Evolutionary conservation across 2,888 invertebrate species (phyloP), one percentile per base, ranked within the genome.

Genomic region (Pandemis corylana): DNA sequence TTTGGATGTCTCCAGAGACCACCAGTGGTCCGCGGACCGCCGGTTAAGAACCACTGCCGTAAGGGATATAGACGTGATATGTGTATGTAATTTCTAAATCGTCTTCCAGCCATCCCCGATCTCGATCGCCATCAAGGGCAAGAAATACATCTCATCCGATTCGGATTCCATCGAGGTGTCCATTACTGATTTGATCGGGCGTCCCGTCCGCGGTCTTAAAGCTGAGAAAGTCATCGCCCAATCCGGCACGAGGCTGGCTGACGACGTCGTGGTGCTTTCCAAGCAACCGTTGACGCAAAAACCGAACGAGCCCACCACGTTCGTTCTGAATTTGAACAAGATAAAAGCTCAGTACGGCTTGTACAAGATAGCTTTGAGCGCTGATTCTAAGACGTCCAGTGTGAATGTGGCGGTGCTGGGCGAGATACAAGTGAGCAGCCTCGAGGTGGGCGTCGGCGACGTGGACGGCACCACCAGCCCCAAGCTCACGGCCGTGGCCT

Each of bases 381-480:
- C 97, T 4, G 96, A 96, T 65, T 90, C 94, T 7, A 95, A 95
- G 80, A 95, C 95, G 7, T 91, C 96, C 13, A 96, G 95, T 78
- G 88, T 96, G 66, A 93, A 91, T 69, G 95, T 96, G 41, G 97
- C 97, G 75, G 97, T 98, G 20, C 92, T 98, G 72, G 97, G 97
- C 0, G 96, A 97, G 79, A 96, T 98, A 0, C 95, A 95, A 77
- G 95, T 99, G 0, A 96, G 97, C 80, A 96, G 95, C 72, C 95
- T 98, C 66, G 98, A 99, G 89, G 95, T 99, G 66, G 98, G 98
- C 5, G 96, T 99, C 28, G 97, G 97, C 3, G 99, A 99, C 88
- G 96, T 97, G 6, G 99, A 99, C 89, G 98, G 98, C 77, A 97
- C 97, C 3, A 97, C 97, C 41, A 96, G 97, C 72, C 96, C 98